Evolutionary conservation across 2,113 vertebrate species (phyloP).

Genomic region (Anguilla japonica): DNA sequence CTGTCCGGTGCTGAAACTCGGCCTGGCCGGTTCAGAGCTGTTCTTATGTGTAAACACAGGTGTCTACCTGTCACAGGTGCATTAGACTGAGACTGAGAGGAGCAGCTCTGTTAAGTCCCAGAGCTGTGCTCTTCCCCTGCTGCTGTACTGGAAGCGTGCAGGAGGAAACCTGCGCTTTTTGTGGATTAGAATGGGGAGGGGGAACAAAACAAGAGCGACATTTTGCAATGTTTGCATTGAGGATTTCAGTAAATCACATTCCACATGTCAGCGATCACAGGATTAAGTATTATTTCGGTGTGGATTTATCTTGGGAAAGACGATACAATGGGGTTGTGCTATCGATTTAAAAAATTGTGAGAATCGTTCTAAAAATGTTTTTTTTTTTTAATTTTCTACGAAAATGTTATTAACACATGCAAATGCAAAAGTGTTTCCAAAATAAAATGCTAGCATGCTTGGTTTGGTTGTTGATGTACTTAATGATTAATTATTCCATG

Average conservation of each 20-base stretch:
- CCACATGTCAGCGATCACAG: no score
- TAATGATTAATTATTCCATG: background rate
- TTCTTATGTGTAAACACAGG: no score
- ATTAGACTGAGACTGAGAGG: background rate
- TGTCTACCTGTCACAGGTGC: background rate
- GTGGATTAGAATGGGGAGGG: background rate
- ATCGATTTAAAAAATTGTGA: no score
- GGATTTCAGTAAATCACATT: background rate
- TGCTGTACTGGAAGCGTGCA: no score
- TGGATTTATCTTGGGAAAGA: no score
- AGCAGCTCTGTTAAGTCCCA: background rate
- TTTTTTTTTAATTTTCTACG: no score
- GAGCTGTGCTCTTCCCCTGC: background rate
- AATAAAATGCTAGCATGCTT: background rate
- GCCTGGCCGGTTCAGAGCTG: background rate
- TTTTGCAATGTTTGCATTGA: background rate
- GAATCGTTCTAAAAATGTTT: no score
- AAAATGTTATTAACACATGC: background rate
- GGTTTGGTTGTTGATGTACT: background rate
- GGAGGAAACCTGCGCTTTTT: background rate
- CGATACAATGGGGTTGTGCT: no score
- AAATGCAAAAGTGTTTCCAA: background rate
- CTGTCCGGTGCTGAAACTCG: conserved; percentile 34
- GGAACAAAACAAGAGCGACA: no score
- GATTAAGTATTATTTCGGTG: no score